Conservation (phyloP, 2,113 vertebrate species). For the Planiliza haematocheilus region DNA sequence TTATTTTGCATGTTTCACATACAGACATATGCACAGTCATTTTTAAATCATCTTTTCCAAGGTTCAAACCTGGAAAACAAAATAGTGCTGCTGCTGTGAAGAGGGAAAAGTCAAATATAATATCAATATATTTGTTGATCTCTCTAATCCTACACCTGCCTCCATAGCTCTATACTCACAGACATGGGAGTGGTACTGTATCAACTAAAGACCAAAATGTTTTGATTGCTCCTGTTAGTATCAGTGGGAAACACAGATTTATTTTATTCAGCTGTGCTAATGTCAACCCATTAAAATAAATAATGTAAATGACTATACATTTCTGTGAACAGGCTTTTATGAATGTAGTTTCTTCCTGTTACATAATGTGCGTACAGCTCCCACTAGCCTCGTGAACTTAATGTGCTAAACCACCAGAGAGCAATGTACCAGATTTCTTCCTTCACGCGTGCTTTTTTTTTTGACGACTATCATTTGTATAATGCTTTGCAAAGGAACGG, state of each 20-base stretch:
- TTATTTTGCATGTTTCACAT: too few relatives aligned
- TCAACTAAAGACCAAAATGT: background rate
- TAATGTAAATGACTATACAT: background rate
- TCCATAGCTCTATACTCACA: background rate
- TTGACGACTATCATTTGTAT: conserved; percentile 31
- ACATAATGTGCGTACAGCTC: conserved; percentile 16
- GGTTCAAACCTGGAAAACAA: too few relatives aligned
- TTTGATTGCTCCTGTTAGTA: background rate
- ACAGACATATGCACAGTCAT: too few relatives aligned
- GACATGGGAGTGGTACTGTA: background rate
- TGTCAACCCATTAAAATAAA: background rate
- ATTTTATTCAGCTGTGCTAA: background rate
- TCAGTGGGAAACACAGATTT: background rate
- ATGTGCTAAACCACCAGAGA: conserved; percentile 46
- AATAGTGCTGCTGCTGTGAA: too few relatives aligned
- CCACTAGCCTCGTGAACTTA: conserved; percentile 29
- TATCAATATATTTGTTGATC: too few relatives aligned
- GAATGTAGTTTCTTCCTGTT: conserved; percentile 6
- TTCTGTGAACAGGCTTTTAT: conserved; percentile 29
- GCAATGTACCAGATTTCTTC: conserved; percentile 39
- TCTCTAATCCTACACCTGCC: too few relatives aligned
- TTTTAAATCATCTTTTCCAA: too few relatives aligned
- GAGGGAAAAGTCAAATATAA: too few relatives aligned
- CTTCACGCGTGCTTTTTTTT: background rate
- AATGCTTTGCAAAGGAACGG: conserved; percentile 34